phyloP scores from a whole-genome alignment of 2,113 vertebrate species.

The Cyphomyrus discorhynchus region DNA sequence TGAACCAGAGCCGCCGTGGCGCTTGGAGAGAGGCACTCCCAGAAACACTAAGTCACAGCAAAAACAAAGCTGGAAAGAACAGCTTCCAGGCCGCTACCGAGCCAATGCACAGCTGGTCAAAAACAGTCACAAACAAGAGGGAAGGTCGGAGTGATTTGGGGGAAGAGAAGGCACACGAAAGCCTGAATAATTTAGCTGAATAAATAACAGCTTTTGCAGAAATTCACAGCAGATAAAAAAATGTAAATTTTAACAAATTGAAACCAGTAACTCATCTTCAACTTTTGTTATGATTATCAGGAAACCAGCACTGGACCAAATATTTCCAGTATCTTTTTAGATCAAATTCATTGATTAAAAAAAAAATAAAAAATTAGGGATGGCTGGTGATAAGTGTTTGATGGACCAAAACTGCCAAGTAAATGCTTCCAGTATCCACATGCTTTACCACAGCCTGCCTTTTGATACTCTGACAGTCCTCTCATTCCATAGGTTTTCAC shows the following conservation, averaged over 20 bases:
- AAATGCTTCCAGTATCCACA: not conserved
- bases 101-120: not conserved
- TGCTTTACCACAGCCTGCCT: not conserved
- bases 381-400: not conserved
- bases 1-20: not conserved
- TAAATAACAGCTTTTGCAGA: conserved; percentile 1
- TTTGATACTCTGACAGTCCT: not conserved
- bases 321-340: not conserved
- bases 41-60: not conserved
- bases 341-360: not conserved
- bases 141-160: not conserved
- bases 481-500: not conserved
- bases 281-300: not conserved
- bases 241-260: not conserved
- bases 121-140: not conserved
- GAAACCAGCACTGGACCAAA: not conserved
- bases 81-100: not conserved
- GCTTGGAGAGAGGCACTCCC: not conserved
- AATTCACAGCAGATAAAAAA: not conserved
- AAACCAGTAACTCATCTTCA: not conserved
- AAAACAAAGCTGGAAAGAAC: not conserved
- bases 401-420: not conserved
- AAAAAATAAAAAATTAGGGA: not conserved
- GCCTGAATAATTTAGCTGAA: not conserved
- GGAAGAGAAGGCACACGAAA: not conserved